Conservation (phyloP, 2,888 invertebrate genomes). For the Cheilosia scutellata region DNA sequence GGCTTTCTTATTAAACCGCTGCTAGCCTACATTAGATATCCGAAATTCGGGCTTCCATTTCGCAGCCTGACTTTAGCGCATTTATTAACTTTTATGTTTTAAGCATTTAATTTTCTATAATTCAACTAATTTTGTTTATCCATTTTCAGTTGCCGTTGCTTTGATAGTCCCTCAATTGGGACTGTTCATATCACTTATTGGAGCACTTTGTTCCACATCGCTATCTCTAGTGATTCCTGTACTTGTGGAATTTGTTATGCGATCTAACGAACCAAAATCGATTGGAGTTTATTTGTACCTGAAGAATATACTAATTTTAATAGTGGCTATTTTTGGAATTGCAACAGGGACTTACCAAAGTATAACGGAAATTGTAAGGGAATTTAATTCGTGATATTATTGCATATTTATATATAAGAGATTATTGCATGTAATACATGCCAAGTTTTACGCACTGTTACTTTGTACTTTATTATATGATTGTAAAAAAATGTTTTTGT, state of each 20-base stretch:
- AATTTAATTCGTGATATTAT: slow-evolving; percentile 76
- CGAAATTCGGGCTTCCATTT: too few relatives aligned
- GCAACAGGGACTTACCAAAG: slow-evolving; percentile 91
- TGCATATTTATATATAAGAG: slow-evolving; percentile 1
- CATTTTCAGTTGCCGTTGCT: slow-evolving; percentile 90
- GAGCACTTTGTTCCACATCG: slow-evolving; percentile 94
- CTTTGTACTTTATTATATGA: slow-evolving; percentile 32
- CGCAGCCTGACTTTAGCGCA: too few relatives aligned
- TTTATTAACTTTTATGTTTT: neutral
- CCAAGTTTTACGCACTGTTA: slow-evolving; percentile 55
- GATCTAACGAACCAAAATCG: slow-evolving; percentile 86
- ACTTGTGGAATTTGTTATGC: slow-evolving; percentile 91
- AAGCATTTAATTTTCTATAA: neutral
- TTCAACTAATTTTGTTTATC: neutral
- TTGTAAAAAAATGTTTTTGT: slow-evolving; percentile 20
- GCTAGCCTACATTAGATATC: too few relatives aligned
- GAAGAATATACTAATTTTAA: slow-evolving; percentile 88
- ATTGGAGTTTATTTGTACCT: slow-evolving; percentile 82
- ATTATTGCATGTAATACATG: slow-evolving; percentile 13
- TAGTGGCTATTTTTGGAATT: slow-evolving; percentile 89
- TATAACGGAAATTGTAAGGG: slow-evolving; percentile 86
- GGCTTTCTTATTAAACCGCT: too few relatives aligned
- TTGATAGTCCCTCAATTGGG: slow-evolving; percentile 93
- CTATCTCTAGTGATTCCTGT: slow-evolving; percentile 95
- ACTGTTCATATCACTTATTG: slow-evolving; percentile 95